Base-by-base conservation (phyloP, 1,140 invertebrate genomes). In the Aphis gossypii region DNA sequence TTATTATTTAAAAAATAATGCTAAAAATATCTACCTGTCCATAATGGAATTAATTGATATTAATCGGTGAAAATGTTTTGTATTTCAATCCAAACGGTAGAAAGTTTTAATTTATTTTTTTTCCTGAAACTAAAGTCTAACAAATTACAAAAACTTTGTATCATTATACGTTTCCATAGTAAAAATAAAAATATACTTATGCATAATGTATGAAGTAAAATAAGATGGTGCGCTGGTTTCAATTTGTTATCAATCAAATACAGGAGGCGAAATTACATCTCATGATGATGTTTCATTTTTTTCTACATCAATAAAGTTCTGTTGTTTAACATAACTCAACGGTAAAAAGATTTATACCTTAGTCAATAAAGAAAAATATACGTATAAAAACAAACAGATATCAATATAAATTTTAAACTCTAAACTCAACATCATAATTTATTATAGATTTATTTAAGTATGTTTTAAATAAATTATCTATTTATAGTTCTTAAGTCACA, bases 221-320 rank as follows among this genome's bases (percentile, higher is more conserved):
- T 51, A 20, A 48, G 46, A 88, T 14, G 46, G 48, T 35, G 18
- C 11, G 30, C 9, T 18, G 46, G 46, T 51, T 51, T 88, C 86
- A 88, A 88, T 88, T 88, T 88, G 25, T 51, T 88, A 88, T 51
- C 44, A 88, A 88, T 88, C 86, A 88, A 88, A 51, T 48, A 88
- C 41, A 87, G 30, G 46, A 87, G 30, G 30, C 6, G 86, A 87
- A 87, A 87, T 87, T 87, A 48, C 44, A 87, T 48, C 18, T 84
- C 23, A 14, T 11, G 86, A 23, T 35, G 44, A 84, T 84, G 83
- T 38, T 84, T 86, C 38, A 86, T 44, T 86, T 86, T 84, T 44
- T 44, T 46, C 21, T 44, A 21, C 25, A 30, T 8, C 38, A 44
- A 25, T 86, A 38, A 83, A 83, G 38, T 83, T 38, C 35, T 38